phyloP scores from a whole-genome alignment of 2,888 invertebrate species.

The Ichneumon xanthorius region DNA sequence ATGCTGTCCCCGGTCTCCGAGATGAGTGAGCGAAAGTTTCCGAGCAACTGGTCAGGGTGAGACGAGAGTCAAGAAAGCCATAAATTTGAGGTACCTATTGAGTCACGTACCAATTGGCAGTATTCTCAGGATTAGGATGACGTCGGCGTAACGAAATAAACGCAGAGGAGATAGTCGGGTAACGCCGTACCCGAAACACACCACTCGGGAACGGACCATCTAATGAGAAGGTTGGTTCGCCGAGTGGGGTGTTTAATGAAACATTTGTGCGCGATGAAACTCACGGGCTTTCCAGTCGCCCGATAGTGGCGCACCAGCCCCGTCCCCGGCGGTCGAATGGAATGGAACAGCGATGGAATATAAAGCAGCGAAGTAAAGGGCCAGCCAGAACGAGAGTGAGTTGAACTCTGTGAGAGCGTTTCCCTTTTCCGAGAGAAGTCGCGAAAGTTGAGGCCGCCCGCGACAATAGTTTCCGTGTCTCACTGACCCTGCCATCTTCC shows the following conservation, averaged over 20 bases:
- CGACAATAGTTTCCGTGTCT: constrained; percentile 53
- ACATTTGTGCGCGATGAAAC: not conserved
- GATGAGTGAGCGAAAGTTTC: not conserved
- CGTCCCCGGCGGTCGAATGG: constrained; percentile 9
- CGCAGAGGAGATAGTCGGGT: not conserved
- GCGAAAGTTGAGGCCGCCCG: constrained; percentile 50
- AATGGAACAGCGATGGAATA: constrained; percentile 5
- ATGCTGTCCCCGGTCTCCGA: not conserved
- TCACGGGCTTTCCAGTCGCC: not conserved
- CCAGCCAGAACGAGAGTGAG: constrained; percentile 23
- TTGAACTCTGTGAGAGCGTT: constrained; percentile 2
- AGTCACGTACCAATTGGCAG: not conserved
- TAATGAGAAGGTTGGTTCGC: not conserved
- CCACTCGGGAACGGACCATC: not conserved
- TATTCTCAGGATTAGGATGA: not conserved
- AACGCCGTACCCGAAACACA: not conserved
- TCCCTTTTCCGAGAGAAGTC: constrained; percentile 50
- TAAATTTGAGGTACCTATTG: not conserved
- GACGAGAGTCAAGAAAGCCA: not conserved
- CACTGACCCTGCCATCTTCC: constrained; percentile 28
- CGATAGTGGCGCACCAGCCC: not conserved
- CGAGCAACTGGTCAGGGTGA: not conserved
- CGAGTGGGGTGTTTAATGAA: not conserved
- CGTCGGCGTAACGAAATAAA: not conserved
- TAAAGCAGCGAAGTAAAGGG: constrained; percentile 19